phyloP scores from a whole-genome alignment of 1,140 invertebrate species.

The Cydia splendana region DNA sequence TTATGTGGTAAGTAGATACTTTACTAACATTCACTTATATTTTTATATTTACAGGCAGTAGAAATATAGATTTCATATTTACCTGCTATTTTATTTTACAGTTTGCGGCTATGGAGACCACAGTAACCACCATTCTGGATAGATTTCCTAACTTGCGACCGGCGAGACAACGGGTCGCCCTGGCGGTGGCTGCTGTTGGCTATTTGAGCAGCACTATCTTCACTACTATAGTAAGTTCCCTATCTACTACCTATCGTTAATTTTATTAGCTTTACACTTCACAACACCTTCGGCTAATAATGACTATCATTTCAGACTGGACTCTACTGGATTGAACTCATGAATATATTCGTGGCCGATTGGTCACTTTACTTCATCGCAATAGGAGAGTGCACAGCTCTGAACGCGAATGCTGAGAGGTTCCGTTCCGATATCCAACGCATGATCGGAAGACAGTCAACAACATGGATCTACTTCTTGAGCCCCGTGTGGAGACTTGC shows the following conservation, averaged over 20 bases:
- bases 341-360: constrained; percentile 93
- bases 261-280: no score
- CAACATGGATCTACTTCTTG: constrained; percentile 88
- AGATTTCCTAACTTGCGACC: constrained; percentile 86
- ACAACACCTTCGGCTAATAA: not conserved
- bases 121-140: constrained; percentile 89
- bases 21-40: no score
- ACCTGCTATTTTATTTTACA: constrained; percentile 67
- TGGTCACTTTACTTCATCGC: constrained; percentile 92
- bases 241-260: no score
- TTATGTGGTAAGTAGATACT: constrained; percentile 85
- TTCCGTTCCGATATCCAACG: constrained; percentile 89
- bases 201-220: constrained; percentile 88
- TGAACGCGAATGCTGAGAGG: constrained; percentile 90
- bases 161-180: constrained; percentile 86
- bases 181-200: constrained; percentile 84
- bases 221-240: constrained; percentile 85
- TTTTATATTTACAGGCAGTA: no score
- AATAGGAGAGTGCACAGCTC: constrained; percentile 88
- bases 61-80: no score
- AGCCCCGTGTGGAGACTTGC: constrained; percentile 89
- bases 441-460: constrained; percentile 88
- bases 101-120: constrained; percentile 91
- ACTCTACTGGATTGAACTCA: constrained; percentile 91
- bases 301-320: constrained; percentile 81